Base-by-base conservation (phyloP, 2,888 invertebrate species). In the Steinernema carpocapsae region DNA sequence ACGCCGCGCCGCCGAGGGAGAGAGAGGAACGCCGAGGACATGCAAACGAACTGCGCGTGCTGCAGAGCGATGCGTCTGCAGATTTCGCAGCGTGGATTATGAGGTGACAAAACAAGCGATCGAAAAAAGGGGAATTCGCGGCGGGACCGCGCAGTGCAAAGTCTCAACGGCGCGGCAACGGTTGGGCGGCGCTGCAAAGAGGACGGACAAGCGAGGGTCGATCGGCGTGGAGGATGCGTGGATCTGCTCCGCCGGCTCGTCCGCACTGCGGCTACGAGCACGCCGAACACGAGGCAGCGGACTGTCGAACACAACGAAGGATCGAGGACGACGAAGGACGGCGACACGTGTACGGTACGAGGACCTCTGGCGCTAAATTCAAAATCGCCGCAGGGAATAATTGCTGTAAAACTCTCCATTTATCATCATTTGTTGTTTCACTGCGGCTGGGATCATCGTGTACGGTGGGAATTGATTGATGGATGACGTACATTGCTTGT, bases 401-500 rank as follows among this genome's bases (percentile, higher is more conserved):
- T 3, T 10, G 37, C 37, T 6, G 37, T 37, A 6, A 3, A 37
- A 37, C n/a, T 7, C 19, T 17, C 14, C 17, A 48, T 4, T 48
- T 48, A 17, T 48, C 48, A 48, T 48, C 17, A 14, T 14, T 48
- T 4, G 48, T 7, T 14, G 43, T 12, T 14, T 43, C 7, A 19
- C 19, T 48, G 48, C 24, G 22, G 7, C 7, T 17, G 17, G 64
- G 29, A 29, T 64, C 32, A 64, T 64, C 24, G 12, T 64, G 29
- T 17, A 22, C 64, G 22, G 26, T 56, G n/a, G n/a, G 56, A 24
- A 64, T 64, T 64, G 64, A 64, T 64, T 32, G 32, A 64, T 32
- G 19, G 19, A 3, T 14, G 14, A n/a, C 4, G 56, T 56, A 22
- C 26, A 4, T 56, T 56, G 64, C 64, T 64, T 64, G 64, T 32